Evolutionary conservation across 1,140 invertebrate species (phyloP), one percentile per base, ranked within the genome.

Genomic region (Penaeus vannamei): DNA sequence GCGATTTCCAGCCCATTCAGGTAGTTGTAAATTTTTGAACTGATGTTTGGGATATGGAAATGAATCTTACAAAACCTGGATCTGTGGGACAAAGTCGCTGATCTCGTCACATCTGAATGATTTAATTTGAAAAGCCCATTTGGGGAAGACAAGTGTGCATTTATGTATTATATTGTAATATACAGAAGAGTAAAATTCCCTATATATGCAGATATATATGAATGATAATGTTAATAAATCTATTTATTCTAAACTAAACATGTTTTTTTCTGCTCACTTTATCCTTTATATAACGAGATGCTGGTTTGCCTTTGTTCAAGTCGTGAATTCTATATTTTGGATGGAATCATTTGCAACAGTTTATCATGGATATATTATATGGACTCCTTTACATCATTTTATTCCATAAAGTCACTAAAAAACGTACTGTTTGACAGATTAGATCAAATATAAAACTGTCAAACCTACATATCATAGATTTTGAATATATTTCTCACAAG

Each of bases 211-310:
- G 86, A 87, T 87, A 87, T 87, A 87, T 87, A 87, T 87, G 79
- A 87, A 87, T 87, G 86, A 83, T 87, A 87, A 87, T 87, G 86
- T 87, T 87, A 87, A 87, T 87, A 87, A 87, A 87, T 87, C 86
- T 87, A 87, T 87, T 87, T 87, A 87, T 87, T 87, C 86, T 87
- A 87, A 87, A 87, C 86, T 87, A 87, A 86, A 86, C 46, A 46
- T 59, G 53, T 46, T 42, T 59, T 59, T 59, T 82, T 59, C 23
- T 46, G 53, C 36, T 59, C 46, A 59, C 23, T 59, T 19, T 26
- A 81, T 59, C 36, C 22, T 12, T 23, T 46, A 12, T 60, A 60
- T 59, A 59, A 26, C 23, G 8, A 42, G 42, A 81, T 26, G 17
- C 26, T n/a, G 46, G 46, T 59, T 81, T 26, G 26, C 22, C 22